Base-by-base conservation (phyloP, 1,140 invertebrate species). In the Zaprionus vittiger region DNA sequence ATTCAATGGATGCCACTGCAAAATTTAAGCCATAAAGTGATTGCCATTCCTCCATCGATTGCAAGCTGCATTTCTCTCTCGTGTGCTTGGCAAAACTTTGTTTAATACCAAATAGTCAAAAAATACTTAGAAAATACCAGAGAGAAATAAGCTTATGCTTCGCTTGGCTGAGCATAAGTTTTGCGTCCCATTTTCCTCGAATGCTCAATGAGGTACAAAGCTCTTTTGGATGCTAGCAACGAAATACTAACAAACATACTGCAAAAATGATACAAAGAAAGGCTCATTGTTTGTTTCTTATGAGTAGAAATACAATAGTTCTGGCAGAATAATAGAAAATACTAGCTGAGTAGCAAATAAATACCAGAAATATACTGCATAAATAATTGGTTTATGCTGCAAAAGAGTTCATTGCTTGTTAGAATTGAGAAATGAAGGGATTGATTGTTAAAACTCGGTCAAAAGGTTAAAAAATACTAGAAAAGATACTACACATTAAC, bases 11-110 rank as follows among this genome's bases (percentile, higher is more conserved):
- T 52, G 20, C 20, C 9, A 22, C 47, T 52, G 20, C 47, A 52
- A 52, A 52, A 52, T 52, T 24, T 22, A 52, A 22, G 47, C 47
- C 20, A 52, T 52, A 22, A 52, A 52, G 17, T 49, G 47, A 49
- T 49, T 49, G 47, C 20, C 47, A 22, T 12, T 1, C 47, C 20
- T 44, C n/a, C 47, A 4, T 52, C 22, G 47, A 52, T 52, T 52
- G 47, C 47, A 52, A 52, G 3, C 7, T 52, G 47, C 47, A 52
- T 52, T 52, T 52, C 47, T 52, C 47, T 2, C 31, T 34, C 31
- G 20, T 52, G 11, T 24, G 47, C 47, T 52, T 52, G 20, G 11
- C 47, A 52, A 52, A 52, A 20, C 22, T 52, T 52, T 52, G 20
- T 52, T 52, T 52, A 52, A 52, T 52, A 52, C 47, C 47, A 52